These are phyloP conservation scores for Otolemur crassicaudatus DNA, from an alignment of 2,797 vertebrate genomes.

Conservation along the genomic window DNA sequence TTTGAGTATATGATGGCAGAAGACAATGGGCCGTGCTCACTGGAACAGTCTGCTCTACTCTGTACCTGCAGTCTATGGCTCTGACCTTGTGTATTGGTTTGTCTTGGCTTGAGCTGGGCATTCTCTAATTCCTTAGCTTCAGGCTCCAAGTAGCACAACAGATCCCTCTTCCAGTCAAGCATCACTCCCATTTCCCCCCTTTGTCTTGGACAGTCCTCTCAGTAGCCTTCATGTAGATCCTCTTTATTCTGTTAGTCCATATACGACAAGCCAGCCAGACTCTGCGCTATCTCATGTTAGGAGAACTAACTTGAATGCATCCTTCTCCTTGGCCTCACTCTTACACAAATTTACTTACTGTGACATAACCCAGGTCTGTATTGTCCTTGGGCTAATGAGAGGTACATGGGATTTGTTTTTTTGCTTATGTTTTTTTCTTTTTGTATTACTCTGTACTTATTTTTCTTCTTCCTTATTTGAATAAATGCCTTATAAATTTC, in stretches of 20 bases:
- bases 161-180: neutral
- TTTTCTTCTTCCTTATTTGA: neutral
- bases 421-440: neutral
- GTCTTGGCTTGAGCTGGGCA: neutral
- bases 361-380: neutral
- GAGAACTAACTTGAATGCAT: neutral
- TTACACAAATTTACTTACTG: neutral
- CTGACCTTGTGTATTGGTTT: neutral
- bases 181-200: neutral
- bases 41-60: neutral
- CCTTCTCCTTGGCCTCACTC: neutral
- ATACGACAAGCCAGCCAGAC: neutral
- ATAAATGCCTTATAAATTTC: neutral
- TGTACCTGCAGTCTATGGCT: neutral
- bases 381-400: neutral
- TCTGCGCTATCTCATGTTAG: neutral
- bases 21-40: neutral
- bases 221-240: neutral
- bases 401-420: neutral
- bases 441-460: neutral
- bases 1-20: neutral
- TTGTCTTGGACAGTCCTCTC: neutral
- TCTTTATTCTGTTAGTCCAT: neutral
- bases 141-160: neutral
- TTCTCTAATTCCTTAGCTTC: neutral